Base-by-base conservation (phyloP, 2,113 vertebrate genomes). In the Perca flavescens region DNA sequence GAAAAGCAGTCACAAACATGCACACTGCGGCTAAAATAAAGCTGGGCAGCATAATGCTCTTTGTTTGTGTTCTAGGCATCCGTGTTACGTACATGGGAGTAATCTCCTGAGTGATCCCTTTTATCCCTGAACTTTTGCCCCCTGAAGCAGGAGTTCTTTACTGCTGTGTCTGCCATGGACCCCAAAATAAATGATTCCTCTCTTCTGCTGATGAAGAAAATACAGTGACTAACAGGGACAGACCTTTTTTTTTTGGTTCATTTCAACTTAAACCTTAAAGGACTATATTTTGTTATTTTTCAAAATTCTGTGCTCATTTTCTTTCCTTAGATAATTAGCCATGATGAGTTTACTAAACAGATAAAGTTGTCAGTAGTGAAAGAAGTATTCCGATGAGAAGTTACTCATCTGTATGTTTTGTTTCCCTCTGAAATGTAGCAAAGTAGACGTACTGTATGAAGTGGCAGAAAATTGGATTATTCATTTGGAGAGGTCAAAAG, bases 41-140 rank as follows among this genome's bases (percentile, higher is more conserved):
- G 83, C 74, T 71, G 76, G 79, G 84, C 82, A 85, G 71, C 87
- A 83, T 95, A 94, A 94, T 93, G 90, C 88, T 92, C 91, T 94
- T 92, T 93, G 88, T 94, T 92, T 91, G 79, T 88, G 88, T 94
- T 86, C 69, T 46, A 85, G 86, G 84, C 82, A 87, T 84, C 80
- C 68, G 65, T 78, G 82, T 93, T 95, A 88, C 65, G 88, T 90
- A 90, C 81, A 84, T 52, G 58, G 72, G 64, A 57, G 85, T 91
- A 92, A 94, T 93, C 88, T 92, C 77, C 77, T 82, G 81, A 83
- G 78, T 88, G 88, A 91, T 92, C 85, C 88, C 66, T 77, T 90
- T 92, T 86, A 93, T 86, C 84, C 86, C 78, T 94, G 92, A 91
- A 92, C 90, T 93, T 89, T 92, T 93, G 79, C 58, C 67, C 84